Base-by-base conservation (phyloP, 2,888 invertebrate genomes). In the Euzophera pinguis region DNA sequence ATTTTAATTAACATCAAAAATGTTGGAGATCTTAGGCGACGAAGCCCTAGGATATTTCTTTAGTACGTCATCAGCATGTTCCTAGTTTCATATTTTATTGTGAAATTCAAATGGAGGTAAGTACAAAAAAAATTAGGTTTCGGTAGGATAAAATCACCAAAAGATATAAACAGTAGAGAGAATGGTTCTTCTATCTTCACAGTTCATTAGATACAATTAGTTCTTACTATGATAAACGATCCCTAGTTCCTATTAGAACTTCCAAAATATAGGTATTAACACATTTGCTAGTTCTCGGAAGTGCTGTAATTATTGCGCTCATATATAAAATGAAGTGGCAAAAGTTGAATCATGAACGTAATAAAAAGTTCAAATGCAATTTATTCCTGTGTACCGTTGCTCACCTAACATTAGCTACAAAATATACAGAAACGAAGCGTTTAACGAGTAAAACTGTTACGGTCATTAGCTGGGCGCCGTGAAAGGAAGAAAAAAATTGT, bases 391-490 rank as follows among this genome's bases (percentile, higher is more conserved):
- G 32, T 53, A 52, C 48, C 45, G 52, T 42, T 27, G 16, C 42
- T 39, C 57, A 55, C 49, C 14, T 39, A 39, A 50, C n/a, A 52
- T 58, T 58, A 52, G 53, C 50, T 52, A 17, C 47, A 53, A 57
- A 60, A 58, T 51, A 55, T 55, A 52, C 56, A 51, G 42, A 54
- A 50, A 51, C 41, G 52, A 57, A 49, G 45, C 57, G 56, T 56
- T 62, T 70, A 75, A 73, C 65, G 71, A 69, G 64, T 65, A 60
- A 71, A 71, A 64, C 73, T 69, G 67, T 75, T 71, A 74, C 66
- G 70, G 75, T 80, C 84, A 81, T 86, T 84, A 84, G 75, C 70
- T 69, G 64, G 65, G 69, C 67, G 69, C 71, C 65, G 67, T 74
- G 73, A 73, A 77, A 73, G 71, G 62, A 71, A 71, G 73, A 78